A percentile compares a stretch with the other conserved stretches of the same genome.
phyloP scores from a whole-genome alignment of 2,797 vertebrate genomes.

The Anas bahamensis region DNA sequence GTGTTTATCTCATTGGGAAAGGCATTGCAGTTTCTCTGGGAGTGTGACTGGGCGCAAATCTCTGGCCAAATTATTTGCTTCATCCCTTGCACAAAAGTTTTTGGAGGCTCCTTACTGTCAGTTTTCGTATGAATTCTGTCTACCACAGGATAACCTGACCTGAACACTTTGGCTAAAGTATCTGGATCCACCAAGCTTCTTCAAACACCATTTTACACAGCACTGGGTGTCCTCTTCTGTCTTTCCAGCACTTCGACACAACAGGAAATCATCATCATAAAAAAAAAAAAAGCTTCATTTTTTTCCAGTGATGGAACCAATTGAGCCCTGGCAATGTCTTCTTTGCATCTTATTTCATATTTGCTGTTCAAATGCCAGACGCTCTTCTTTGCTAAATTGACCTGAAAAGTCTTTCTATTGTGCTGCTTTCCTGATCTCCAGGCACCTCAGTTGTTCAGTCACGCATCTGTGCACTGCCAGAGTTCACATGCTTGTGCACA shows the following conservation, averaged over 20 bases:
- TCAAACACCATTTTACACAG: neutral
- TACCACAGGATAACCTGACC: neutral
- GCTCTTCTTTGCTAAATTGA: neutral
- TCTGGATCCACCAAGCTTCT: neutral
- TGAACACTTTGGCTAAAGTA: neutral
- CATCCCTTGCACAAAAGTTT: neutral
- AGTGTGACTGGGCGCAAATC: neutral
- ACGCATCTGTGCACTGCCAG: neutral
- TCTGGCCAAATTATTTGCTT: neutral
- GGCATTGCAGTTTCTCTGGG: neutral
- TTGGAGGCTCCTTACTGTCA: neutral
- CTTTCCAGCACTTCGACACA: neutral
- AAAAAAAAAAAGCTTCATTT: rapidly evolving
- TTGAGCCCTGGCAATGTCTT: neutral
- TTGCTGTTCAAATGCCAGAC: neutral
- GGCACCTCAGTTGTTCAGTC: neutral
- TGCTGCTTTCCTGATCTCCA: neutral
- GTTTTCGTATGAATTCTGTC: neutral
- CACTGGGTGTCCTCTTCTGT: neutral
- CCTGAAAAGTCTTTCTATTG: neutral
- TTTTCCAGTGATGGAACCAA: neutral
- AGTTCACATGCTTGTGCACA: neutral
- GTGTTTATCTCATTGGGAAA: neutral
- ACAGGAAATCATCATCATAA: neutral
- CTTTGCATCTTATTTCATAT: neutral